Conservation (phyloP, 1,140 invertebrate species). For the Drosophila neocordata region DNA sequence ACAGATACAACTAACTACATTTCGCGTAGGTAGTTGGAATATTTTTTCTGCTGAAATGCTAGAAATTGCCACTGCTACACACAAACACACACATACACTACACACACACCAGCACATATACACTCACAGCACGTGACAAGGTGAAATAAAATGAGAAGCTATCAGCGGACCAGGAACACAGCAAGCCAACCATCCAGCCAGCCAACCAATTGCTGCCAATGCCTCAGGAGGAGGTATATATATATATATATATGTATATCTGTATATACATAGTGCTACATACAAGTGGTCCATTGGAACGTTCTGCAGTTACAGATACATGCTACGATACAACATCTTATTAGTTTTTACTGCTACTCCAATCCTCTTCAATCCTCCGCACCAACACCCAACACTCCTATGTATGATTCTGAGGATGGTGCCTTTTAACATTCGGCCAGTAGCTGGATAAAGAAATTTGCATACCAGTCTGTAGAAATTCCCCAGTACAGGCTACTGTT, state of each 20-base stretch:
- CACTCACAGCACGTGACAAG: constrained; percentile 72
- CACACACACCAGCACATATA: constrained; percentile 20
- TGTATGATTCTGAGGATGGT: neutral
- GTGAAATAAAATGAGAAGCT: constrained; percentile 79
- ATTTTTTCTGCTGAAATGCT: constrained; percentile 73
- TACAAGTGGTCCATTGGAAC: constrained; percentile 11
- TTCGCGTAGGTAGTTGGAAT: constrained; percentile 72
- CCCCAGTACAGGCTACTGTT: constrained; percentile 8
- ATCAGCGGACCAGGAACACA: constrained; percentile 49
- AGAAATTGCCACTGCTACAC: constrained; percentile 70
- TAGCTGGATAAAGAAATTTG: constrained; percentile 19
- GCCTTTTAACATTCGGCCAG: constrained; percentile 1
- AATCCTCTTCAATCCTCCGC: neutral
- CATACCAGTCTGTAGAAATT: constrained; percentile 16
- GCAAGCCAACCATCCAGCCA: constrained; percentile 1
- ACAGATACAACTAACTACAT: constrained; percentile 31
- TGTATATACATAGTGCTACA: no score
- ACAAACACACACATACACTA: constrained; percentile 31
- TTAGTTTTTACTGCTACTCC: constrained; percentile 64
- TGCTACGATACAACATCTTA: constrained; percentile 74
- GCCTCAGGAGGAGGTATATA: constrained; percentile 27
- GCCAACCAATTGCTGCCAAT: constrained; percentile 22
- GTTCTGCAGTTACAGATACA: constrained; percentile 43
- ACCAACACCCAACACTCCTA: neutral
- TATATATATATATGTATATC: neutral